A percentile compares a stretch with the other conserved stretches of the same genome.
Conservation (phyloP, 2,797 vertebrate genomes). For the Rhinichthys osculus region DNA sequence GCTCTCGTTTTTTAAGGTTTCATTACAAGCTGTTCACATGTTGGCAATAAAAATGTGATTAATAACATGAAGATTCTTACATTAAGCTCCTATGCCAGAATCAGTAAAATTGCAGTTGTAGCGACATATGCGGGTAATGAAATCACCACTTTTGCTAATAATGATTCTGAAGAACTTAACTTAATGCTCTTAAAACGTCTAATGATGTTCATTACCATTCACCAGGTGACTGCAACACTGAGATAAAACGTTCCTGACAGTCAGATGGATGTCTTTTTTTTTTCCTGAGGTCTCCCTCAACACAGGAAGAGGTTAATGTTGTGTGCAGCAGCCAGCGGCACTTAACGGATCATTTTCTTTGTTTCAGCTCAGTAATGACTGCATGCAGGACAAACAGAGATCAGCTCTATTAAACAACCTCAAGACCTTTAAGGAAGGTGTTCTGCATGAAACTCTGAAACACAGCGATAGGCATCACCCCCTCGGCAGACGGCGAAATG, state of each 20-base stretch:
- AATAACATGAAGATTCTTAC: background rate
- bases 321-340: conserved; percentile 70
- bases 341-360: conserved; percentile 75
- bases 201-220: background rate
- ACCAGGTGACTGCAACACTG: conserved; percentile 1
- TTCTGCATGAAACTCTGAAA: conserved; percentile 56
- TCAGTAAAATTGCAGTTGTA: background rate
- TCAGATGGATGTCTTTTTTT: conserved; percentile 56
- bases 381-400: conserved; percentile 72
- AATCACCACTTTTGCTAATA: background rate
- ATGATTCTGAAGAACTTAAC: background rate
- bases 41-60: background rate
- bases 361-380: conserved; percentile 73
- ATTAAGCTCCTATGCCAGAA: background rate
- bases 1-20: background rate
- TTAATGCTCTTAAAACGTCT: background rate
- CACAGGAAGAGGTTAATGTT: conserved; percentile 54
- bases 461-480: conserved; percentile 52
- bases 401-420: conserved; percentile 61
- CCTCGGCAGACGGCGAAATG: conserved; percentile 9
- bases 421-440: conserved; percentile 62
- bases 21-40: background rate
- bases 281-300: conserved; percentile 38
- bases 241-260: conserved; percentile 49
- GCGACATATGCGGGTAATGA: background rate